Evolutionary conservation across 1,140 invertebrate species (phyloP).

Genomic region (Theocolax elegans): DNA sequence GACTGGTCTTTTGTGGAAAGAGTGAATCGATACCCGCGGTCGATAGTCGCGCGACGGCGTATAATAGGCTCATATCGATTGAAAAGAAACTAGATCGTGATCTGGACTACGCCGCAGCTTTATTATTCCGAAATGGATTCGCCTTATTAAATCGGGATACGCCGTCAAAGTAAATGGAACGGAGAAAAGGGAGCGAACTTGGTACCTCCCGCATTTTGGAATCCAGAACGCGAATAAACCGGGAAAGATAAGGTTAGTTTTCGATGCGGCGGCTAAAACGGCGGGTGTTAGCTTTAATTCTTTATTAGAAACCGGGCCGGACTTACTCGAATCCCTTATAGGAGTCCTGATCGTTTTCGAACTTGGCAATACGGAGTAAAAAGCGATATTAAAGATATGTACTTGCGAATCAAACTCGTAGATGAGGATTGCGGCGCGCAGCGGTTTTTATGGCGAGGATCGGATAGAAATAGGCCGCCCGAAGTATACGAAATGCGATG

Average conservation of each 20-base stretch:
- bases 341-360: too few species aligned
- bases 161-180: neutral
- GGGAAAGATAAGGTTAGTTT: neutral
- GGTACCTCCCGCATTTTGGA: neutral
- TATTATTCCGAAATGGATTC: neutral
- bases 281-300: too few species aligned
- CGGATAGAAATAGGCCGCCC: neutral
- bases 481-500: neutral
- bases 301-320: too few species aligned
- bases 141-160: neutral
- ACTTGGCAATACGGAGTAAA: too few species aligned
- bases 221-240: neutral
- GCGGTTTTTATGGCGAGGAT: too few species aligned
- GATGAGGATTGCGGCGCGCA: too few species aligned
- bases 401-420: too few species aligned
- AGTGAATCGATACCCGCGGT: neutral
- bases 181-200: neutral
- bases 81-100: constrained; percentile 1
- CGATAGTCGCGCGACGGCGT: too few species aligned
- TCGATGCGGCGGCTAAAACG: neutral
- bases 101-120: neutral
- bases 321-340: too few species aligned
- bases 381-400: too few species aligned
- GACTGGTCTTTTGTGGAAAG: neutral
- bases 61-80: neutral